Conservation (phyloP, 2,888 invertebrate species). For the Malthinus flaveolus region DNA sequence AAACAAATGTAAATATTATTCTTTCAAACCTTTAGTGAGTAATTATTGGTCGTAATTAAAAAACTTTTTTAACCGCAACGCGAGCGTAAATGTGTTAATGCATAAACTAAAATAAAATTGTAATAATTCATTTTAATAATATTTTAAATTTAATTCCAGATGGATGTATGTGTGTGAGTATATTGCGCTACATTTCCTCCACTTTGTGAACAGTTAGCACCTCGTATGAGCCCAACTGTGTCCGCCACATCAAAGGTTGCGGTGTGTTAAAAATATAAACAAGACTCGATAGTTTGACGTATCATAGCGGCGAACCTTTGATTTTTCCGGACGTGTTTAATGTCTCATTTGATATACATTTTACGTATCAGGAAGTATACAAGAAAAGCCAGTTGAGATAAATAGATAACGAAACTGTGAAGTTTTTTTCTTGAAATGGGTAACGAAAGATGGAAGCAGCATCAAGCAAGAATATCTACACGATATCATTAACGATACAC, state of each 20-base stretch:
- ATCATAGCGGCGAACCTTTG: slow-evolving; percentile 46
- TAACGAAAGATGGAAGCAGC: no score
- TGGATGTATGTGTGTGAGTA: not conserved
- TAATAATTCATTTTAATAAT: slow-evolving; percentile 20
- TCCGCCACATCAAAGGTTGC: slow-evolving; percentile 51
- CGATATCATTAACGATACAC: no score
- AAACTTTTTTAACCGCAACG: no score
- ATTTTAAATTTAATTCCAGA: slow-evolving; percentile 9
- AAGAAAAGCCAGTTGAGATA: slow-evolving; percentile 12
- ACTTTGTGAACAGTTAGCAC: slow-evolving; percentile 52
- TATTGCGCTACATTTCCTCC: slow-evolving; percentile 49
- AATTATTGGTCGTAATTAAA: not conserved
- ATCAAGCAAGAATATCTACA: no score
- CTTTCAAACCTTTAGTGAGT: no score
- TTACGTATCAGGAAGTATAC: slow-evolving; percentile 31
- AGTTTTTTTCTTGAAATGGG: not conserved
- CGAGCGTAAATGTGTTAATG: slow-evolving; percentile 4
- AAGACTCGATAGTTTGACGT: slow-evolving; percentile 44
- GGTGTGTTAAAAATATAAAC: slow-evolving; percentile 50
- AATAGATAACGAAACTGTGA: not conserved
- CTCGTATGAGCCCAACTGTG: slow-evolving; percentile 52
- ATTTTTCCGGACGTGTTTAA: slow-evolving; percentile 48
- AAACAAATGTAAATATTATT: no score
- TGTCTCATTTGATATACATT: slow-evolving; percentile 45
- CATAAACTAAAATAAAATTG: slow-evolving; percentile 20